Evolutionary conservation across 53 echinoderm and acorn worm genomes (phyloP), one percentile per base, ranked within the genome.

Genomic region (Stichopus horrens): DNA sequence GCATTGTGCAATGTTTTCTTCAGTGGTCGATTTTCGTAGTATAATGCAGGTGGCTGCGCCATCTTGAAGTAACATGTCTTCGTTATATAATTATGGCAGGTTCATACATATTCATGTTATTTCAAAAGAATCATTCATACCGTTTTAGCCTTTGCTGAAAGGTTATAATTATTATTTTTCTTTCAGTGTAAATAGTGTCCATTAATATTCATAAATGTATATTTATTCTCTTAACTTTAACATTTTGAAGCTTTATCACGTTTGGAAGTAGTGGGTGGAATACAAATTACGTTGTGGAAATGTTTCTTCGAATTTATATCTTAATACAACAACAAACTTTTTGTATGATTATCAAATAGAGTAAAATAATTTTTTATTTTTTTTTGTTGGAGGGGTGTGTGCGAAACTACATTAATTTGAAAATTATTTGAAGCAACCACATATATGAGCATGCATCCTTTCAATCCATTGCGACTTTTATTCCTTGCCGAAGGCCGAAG

Each of bases 111-210:
- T 76, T 52, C 53, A 81, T 56, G 58, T 21, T 81, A 56, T 57
- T 56, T 81, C 58, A 57, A 23, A 78, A 78, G 75, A 81, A 81
- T 57, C 81, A 81, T 81, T 81, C 21, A 81, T 54, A 81, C 21
- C 16, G 58, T 81, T 81, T 81, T 10, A 81, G 81, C 81, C 81
- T 81, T 81, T 21, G 58, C 21, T 57, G 20, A n/a, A 81, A 57
- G 21, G 81, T 81, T 37, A 37, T n/a, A n/a, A n/a, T 71, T 71
- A 13, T 81, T 81, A 81, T 14, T 81, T 56, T n/a, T 81, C 81
- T 81, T 81, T 81, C 81, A 81, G 81, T 81, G 81, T 81, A 81
- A 56, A 81, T 81, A 81, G 53, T 56, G 81, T 81, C 58, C 6
- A 79, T 81, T 14, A 81, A 56, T 57, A 56, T 57, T 71, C 71